Base-by-base conservation (phyloP, 2,797 vertebrate genomes). In the Lophius americanus region DNA sequence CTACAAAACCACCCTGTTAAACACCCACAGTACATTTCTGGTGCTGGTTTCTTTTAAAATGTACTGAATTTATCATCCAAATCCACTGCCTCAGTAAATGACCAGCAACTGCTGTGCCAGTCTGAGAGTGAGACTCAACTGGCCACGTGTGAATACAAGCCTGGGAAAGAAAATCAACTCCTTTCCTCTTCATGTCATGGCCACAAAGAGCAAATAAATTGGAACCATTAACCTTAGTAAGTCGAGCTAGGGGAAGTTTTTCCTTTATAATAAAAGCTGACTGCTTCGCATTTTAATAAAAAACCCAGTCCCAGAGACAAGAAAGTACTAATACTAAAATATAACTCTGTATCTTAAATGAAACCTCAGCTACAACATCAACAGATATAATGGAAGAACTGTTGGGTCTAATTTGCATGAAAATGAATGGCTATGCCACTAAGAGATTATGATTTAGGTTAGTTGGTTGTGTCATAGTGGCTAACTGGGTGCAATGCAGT, bases 401-500 rank as follows among this genome's bases (percentile, higher is more conserved):
- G 14, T 7, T 36, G 13, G 9, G 33, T 41, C 10, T 68, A 56
- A 58, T 49, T 51, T 50, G 39, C 41, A 48, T 54, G 36, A 65
- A 55, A 78, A 85, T 78, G 42, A 81, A 79, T 62, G 70, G 35
- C 71, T 9, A 39, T 60, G 75, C 66, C 74, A 75, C 52, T n/a
- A 67, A 51, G 44, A 80, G 61, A 73, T 81, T 60, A 81, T 76
- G 73, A 88, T 85, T 72, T 83, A 81, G 81, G 85, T 88, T 85
- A 85, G 84, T 78, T 89, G 70, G 81, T 68, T 83, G 64, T 82
- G 83, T 79, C 81, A 76, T 64, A 73, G 39, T 51, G 82, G 81
- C 73, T 89, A 79, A 87, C 82, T 81, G 72, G 81, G 79, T 88
- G 88, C 78, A 85, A 79, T 92, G 82, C 85, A 89, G 84, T 83